Percentiles rank a stretch among this genome's conserved stretches.
Conservation (phyloP, 2,797 vertebrate genomes). For the Hephaestus fuliginosus region DNA sequence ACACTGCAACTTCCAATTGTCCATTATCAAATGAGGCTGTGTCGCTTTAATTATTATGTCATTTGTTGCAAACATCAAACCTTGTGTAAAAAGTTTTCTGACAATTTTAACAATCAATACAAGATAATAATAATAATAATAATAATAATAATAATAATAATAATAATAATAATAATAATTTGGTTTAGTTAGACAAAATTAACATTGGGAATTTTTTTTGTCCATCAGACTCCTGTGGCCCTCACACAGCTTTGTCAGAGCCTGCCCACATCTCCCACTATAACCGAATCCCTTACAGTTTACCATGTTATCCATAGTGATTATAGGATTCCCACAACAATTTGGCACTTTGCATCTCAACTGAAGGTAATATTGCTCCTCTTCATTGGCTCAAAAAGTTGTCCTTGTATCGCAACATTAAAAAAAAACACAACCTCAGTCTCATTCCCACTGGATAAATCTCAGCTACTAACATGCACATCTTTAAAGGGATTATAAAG, state of each 20-base stretch:
- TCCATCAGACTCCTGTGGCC: neutral
- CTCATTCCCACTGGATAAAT: conserved; percentile 64
- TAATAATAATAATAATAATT: neutral
- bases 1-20: conserved; percentile 3
- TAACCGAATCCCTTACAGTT: neutral
- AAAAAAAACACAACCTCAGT: conserved; percentile 29
- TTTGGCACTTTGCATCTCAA: conserved; percentile 6
- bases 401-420: conserved; percentile 32
- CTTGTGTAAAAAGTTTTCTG: neutral
- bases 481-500: conserved; percentile 75
- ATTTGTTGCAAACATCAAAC: conserved; percentile 3
- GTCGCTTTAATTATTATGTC: conserved; percentile 12
- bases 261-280: neutral
- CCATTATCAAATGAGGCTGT: conserved; percentile 46
- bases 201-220: neutral
- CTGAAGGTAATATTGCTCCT: conserved; percentile 14
- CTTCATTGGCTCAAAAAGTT: conserved; percentile 36
- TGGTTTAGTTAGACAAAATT: neutral
- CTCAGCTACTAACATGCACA: conserved; percentile 57
- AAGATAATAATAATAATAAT: neutral
- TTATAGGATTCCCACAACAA: conserved; percentile 15
- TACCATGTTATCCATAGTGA: conserved; percentile 2
- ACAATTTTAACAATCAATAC: neutral
- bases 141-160: neutral
- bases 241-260: neutral